Base-by-base conservation (phyloP, 2,797 vertebrate species). In the Sciurus vulgaris region DNA sequence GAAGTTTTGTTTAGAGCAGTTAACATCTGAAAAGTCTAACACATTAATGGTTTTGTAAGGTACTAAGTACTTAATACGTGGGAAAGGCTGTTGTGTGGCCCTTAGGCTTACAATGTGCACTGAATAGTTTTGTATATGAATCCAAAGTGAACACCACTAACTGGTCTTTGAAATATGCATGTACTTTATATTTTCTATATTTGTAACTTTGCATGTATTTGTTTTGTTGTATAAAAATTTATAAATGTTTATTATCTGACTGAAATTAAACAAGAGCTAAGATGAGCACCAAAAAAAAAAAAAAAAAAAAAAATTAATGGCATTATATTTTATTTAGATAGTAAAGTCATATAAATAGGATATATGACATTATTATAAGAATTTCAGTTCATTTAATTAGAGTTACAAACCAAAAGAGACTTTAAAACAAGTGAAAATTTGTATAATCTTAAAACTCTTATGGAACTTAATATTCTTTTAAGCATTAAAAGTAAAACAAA, bases 141-240 rank as follows among this genome's bases (percentile, higher is more conserved):
- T 72, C 93, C 83, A 88, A 73, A 94, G 84, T 73, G 91, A 51
- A 56, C 69, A 84, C 82, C 54, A 30, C 72, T 70, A 33, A 78
- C 51, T 74, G 47, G 85, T 91, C 94, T 95, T 67, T 76, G 69
- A 95, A 90, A 88, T 94, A 88, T 15, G 97, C 92, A 96, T 94
- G 96, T 91, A 96, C 93, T 94, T 92, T 93, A 91, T 86, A 92
- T 97, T 98, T 97, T 97, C 93, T 98, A 98, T 97, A 96, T 98
- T 98, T 98, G 97, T 97, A 97, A 98, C 92, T 96, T 91, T 28
- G 97, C 97, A 97, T 97, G 97, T 95, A 93, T 91, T 96, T 94
- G 92, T 93, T 97, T 96, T 97, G 61, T 91, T 90, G 79, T 97
- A 96, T 89, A 91, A 92, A 81, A 90, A 59, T 97, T 97, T 98